Evolutionary conservation across 2,113 vertebrate species (phyloP).

Genomic region (Acrocephalus arundinaceus): DNA sequence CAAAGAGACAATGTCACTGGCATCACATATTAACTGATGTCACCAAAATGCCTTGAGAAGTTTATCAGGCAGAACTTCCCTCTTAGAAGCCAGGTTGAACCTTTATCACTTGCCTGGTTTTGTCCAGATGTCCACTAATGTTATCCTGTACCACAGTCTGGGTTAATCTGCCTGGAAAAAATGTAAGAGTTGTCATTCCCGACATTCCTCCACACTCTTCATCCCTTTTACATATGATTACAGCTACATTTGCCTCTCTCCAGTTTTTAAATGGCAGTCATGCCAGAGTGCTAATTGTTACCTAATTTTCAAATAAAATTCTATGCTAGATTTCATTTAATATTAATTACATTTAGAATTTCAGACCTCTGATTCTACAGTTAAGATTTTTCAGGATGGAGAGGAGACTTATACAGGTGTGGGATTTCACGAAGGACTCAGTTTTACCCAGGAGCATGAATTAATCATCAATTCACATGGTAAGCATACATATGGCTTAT

Average conservation of each 20-base stretch:
- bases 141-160: neutral
- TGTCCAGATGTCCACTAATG: neutral
- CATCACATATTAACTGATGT: neutral
- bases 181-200: neutral
- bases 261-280: neutral
- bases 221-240: neutral
- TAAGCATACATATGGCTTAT: neutral
- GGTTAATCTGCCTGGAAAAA: neutral
- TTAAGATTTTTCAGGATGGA: neutral
- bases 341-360: neutral
- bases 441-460: neutral
- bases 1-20: neutral
- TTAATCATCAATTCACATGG: constrained; percentile 10
- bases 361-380: neutral
- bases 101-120: neutral
- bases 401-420: neutral
- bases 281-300: neutral
- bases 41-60: neutral
- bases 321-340: neutral
- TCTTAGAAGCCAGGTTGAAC: neutral
- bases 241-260: neutral
- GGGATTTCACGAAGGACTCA: neutral
- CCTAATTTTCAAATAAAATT: neutral
- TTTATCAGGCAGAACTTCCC: neutral
- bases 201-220: neutral